A percentile compares a stretch with the other conserved stretches of the same genome.
Conservation (phyloP, 2,797 vertebrate species). For the Scleropages formosus region DNA sequence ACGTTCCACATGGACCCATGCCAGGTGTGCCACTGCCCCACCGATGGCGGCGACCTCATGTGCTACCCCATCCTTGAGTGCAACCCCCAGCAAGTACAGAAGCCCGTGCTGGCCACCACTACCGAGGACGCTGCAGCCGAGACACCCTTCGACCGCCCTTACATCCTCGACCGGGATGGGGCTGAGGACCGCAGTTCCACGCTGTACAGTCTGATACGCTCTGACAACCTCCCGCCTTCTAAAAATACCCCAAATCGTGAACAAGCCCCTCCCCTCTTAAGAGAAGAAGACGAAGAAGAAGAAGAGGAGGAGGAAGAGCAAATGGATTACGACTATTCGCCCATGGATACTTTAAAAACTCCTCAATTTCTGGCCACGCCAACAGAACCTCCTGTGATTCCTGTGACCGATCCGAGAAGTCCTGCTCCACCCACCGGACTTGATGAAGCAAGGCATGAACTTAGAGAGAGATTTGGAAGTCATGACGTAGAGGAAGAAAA, state of each 20-base stretch:
- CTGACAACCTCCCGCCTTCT: slow-evolving; percentile 53
- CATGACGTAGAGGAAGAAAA: slow-evolving; percentile 34
- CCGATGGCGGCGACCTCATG: slow-evolving; percentile 81
- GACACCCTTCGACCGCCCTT: slow-evolving; percentile 61
- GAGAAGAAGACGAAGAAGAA: slow-evolving; percentile 58
- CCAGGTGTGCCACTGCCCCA: slow-evolving; percentile 87
- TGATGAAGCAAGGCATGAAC: slow-evolving; percentile 56
- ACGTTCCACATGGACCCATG: slow-evolving; percentile 82
- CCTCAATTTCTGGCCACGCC: slow-evolving; percentile 35
- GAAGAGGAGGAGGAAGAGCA: slow-evolving; percentile 58
- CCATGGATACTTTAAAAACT: slow-evolving; percentile 50
- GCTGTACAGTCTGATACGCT: slow-evolving; percentile 33
- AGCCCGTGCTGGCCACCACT: slow-evolving; percentile 57
- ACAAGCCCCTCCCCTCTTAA: no score
- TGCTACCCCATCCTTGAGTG: slow-evolving; percentile 86
- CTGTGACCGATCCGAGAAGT: slow-evolving; percentile 40
- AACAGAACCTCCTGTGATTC: slow-evolving; percentile 36
- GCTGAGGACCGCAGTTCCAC: slow-evolving; percentile 51
- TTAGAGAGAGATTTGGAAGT: slow-evolving; percentile 59
- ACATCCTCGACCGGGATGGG: slow-evolving; percentile 74
- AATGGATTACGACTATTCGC: slow-evolving; percentile 66
- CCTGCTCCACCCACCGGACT: slow-evolving; percentile 34
- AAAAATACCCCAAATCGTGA: slow-evolving; percentile 43
- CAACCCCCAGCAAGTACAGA: slow-evolving; percentile 41
- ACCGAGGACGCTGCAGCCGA: slow-evolving; percentile 55